phyloP scores from a whole-genome alignment of 2,888 invertebrate genomes.

The Ctena decussata region DNA sequence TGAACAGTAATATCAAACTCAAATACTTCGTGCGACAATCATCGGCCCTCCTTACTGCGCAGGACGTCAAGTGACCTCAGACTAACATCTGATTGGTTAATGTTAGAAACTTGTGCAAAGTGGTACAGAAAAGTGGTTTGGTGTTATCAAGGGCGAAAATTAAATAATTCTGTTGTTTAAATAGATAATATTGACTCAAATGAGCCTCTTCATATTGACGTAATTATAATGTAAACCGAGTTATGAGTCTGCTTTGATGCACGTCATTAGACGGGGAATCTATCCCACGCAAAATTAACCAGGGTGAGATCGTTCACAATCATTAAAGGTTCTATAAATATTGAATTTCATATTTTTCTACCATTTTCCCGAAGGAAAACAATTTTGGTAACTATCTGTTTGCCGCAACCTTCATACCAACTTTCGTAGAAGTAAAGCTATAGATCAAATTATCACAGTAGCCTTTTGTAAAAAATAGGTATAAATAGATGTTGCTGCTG shows the following conservation, averaged over 20 bases:
- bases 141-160: conserved; percentile 11
- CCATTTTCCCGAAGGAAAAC: too few species aligned
- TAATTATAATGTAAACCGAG: background rate
- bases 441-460: too few species aligned
- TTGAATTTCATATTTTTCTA: too few species aligned
- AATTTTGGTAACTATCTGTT: too few species aligned
- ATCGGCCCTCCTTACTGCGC: background rate
- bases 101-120: background rate
- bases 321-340: too few species aligned
- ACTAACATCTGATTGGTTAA: background rate
- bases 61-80: background rate
- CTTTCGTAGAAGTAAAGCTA: too few species aligned
- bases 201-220: background rate
- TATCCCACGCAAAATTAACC: background rate
- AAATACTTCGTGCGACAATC: background rate
- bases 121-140: background rate
- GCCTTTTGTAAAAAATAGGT: too few species aligned
- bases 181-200: conserved; percentile 3
- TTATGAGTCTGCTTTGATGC: background rate
- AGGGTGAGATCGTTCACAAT: too few species aligned
- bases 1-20: conserved; percentile 5
- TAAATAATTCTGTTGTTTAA: conserved; percentile 17
- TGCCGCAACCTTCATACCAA: too few species aligned
- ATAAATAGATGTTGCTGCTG: too few species aligned
- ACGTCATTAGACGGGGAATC: background rate